Base-by-base conservation (phyloP, 1,140 invertebrate genomes). In the Drosophila lacertosa region DNA sequence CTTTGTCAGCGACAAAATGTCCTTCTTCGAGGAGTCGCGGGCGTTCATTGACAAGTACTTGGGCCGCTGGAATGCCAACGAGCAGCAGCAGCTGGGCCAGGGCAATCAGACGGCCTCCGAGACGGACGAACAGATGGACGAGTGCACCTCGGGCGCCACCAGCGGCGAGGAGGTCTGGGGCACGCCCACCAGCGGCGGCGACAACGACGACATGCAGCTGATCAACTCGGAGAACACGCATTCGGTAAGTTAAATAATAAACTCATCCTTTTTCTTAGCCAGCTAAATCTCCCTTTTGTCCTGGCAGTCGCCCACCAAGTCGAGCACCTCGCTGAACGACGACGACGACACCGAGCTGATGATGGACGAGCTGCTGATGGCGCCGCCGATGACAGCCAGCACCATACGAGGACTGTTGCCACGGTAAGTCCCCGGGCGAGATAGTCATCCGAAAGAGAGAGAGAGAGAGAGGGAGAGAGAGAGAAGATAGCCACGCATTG, bases 121-220 rank as follows among this genome's bases (percentile, higher is more conserved):
- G 76, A 88, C 92, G 62, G 91, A 93, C 50, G 90, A 93, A 42
- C 79, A 79, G 64, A 89, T 76, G 93, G 94, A 95, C 57, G 94
- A 94, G 10, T 94, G 94, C 51, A 95, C 94, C 0, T 96, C 95
- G 37, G 96, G 95, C 0, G 96, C 94, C 0, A 95, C 94, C 11
- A 96, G 95, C 2, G 96, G 95, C 0, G 96, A 96, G 89, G 96
- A 97, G 83, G 95, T 96, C 26, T 97, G 96, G 96, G 96, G 96
- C 1, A 97, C 96, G 1, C 96, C 96, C 2, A 96, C 96, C 2
- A 96, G 95, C 62, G 95, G 95, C 2, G 96, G 95, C 13, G 94
- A 96, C 5, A 94, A 95, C 74, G 95, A 96, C 50, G 95, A 96
- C 69, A 73, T 91, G 47, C 89, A 92, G 40, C 92, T 93, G 55